Base-by-base conservation (phyloP, 2,888 invertebrate species). In the Tolmerus cingulatus region DNA sequence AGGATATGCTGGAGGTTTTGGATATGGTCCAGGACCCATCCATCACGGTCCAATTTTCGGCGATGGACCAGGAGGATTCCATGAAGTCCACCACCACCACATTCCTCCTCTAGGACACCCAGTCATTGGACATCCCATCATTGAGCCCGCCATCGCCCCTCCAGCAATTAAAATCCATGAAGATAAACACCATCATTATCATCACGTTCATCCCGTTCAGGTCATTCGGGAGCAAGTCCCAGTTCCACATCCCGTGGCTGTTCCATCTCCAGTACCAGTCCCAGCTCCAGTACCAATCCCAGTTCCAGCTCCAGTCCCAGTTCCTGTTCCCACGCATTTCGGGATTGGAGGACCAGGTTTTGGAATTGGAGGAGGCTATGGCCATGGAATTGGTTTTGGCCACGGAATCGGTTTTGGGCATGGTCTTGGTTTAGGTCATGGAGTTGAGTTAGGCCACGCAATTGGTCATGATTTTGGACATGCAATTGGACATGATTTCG, bases 121-220 rank as follows among this genome's bases (percentile, higher is more conserved):
- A 9, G 0, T 66, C 2, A 27, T 66, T 66, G 66, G 66, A 27
- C 66, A 66, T 19, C 7, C 51, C 4, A 51, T 51, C 4, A 3
- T 66, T 23, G 66, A 27, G 14, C 66, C 57, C n/a, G 9, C 40
- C 23, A 84, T 34, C 66, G 14, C 5, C 14, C 16, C 27, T 12
- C 76, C 81, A 19, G 55, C 81, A 7, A 51, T 81, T 30, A 81
- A 55, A 16, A 81, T 81, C 8, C 81, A 81, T 55, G 81, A 81
- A n/a, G 81, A 81, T 19, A 46, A 46, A n/a, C 81, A 81, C 16
- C 27, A 46, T 7, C 81, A 81, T 16, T 51, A 51, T 19, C 81
- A 81, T 16, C 81, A 81, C 43, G 81, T 81, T 51, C 81, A 81
- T 81, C 81, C 81, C 16, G 81, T 81, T 27, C 81, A 81, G 51